Evolutionary conservation across 35 echinoderm and acorn worm species (phyloP), one percentile per base, ranked within the genome.

Genomic region (Acanthaster planci): DNA sequence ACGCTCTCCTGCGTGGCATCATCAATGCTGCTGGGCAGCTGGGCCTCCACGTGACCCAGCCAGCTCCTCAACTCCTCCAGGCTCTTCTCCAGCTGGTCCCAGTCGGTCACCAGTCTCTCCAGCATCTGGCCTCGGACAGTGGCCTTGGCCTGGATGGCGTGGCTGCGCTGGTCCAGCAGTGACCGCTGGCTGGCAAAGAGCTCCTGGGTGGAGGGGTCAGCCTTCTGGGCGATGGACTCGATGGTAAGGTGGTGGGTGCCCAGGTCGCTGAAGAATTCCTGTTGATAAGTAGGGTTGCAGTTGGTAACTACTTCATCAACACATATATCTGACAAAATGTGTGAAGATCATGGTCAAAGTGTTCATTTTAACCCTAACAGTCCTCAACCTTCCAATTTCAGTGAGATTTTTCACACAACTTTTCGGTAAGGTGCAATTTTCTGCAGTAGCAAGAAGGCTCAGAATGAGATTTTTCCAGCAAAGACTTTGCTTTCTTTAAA

Each of bases 201-300:
- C 40, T 94, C 85, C 54, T 93, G 92, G 10, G 96, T 99, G 67
- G 77, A 86, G 14, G 89, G 75, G 57, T 99, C 96, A 10, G 96
- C 92, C 75, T 99, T 99, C 77, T 89, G 88, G 0, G 96, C 96
- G 19, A 99, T 93, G 77, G 96, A 94, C 53, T 99, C 96, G n/a
- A 99, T 99, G 38, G 93, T 87, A 22, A 99, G 86, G 77, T 93
- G 96, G 58, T 99, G 96, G 27, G 85, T 93, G 56, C 93, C 96
- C 52, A 94, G 81, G 75, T 99, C 96, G 51, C 81, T 91, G 86
- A 94, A 99, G 52, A 99, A 99, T 55, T 94, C 89, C 95, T 97
- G 76, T 56, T 39, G 34, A 37, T 37, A 67, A 10, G 57, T 32
- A 87, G 3, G n/a, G 3, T 68, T 3, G 8, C 4, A 68, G 18